Evolutionary conservation across 1,140 invertebrate species (phyloP).

Genomic region (Popillia japonica): DNA sequence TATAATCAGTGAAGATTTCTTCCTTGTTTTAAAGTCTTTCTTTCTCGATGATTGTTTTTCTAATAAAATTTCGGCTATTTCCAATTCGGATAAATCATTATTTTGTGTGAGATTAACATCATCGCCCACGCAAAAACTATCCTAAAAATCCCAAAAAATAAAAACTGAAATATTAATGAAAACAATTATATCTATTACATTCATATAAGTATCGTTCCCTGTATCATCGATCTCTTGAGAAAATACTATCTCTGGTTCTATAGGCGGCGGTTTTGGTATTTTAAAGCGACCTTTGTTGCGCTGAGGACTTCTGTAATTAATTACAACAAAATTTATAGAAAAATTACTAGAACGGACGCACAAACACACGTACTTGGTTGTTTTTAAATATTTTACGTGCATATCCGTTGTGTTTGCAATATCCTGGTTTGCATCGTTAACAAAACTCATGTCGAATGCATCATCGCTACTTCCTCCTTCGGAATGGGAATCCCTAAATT

Average conservation of each 20-base stretch:
- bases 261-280: conserved; percentile 41
- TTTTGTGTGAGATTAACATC: conserved; percentile 44
- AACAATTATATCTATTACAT: conserved; percentile 46
- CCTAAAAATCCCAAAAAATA: conserved; percentile 46
- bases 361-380: conserved; percentile 48
- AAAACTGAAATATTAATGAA: neutral
- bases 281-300: conserved; percentile 46
- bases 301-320: conserved; percentile 49
- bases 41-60: conserved; percentile 43
- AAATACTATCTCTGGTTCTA: conserved; percentile 44
- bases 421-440: conserved; percentile 53
- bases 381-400: conserved; percentile 55
- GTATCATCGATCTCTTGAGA: conserved; percentile 48
- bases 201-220: conserved; percentile 50
- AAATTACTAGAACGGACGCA: neutral
- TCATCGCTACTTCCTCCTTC: conserved; percentile 49
- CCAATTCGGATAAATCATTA: conserved; percentile 51
- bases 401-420: conserved; percentile 49
- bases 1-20: conserved; percentile 10
- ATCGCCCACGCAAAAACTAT: conserved; percentile 54
- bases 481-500: conserved; percentile 48
- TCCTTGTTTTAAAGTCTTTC: conserved; percentile 39
- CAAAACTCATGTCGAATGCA: conserved; percentile 56
- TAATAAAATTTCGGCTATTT: conserved; percentile 52
- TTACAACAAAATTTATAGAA: neutral